Conservation (phyloP, 2,797 vertebrate species). For the Bradypodion pumilum region DNA sequence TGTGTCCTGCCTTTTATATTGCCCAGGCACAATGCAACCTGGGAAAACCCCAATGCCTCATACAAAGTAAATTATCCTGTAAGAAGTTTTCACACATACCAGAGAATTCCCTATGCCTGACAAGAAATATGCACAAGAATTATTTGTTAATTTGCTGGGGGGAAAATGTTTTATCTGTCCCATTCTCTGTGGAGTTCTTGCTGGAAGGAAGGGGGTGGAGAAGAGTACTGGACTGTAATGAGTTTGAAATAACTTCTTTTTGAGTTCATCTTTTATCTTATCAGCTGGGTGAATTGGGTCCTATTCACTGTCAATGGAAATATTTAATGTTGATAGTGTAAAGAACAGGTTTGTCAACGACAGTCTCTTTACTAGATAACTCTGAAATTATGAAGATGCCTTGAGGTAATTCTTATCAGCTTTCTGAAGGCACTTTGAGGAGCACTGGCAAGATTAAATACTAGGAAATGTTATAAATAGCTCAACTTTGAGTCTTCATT, state of each 20-base stretch:
- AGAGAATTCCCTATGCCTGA: not conserved
- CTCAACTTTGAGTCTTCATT: too few relatives aligned
- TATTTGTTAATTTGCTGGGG: too few relatives aligned
- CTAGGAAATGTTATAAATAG: slow-evolving; percentile 27
- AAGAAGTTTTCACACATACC: not conserved
- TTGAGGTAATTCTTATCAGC: slow-evolving; percentile 6
- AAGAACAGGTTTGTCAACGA: slow-evolving; percentile 14
- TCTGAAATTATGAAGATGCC: slow-evolving; percentile 17
- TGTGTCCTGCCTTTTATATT: too few relatives aligned
- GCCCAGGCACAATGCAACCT: too few relatives aligned
- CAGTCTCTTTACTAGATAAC: slow-evolving; percentile 2
- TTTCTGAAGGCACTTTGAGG: slow-evolving; percentile 27
- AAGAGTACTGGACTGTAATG: not conserved
- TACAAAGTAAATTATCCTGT: too few relatives aligned
- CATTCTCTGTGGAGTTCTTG: not conserved
- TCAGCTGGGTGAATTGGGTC: not conserved
- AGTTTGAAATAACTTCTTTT: not conserved
- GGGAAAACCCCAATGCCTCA: too few relatives aligned
- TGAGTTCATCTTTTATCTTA: slow-evolving; percentile 1
- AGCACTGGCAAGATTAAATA: slow-evolving; percentile 19
- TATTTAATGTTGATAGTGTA: slow-evolving; percentile 17
- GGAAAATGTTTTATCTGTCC: not conserved
- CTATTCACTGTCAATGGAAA: slow-evolving; percentile 12
- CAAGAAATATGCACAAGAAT: not conserved
- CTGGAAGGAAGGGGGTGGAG: not conserved